phyloP scores from a whole-genome alignment of 2,888 invertebrate genomes.

The Epinotia ramella region DNA sequence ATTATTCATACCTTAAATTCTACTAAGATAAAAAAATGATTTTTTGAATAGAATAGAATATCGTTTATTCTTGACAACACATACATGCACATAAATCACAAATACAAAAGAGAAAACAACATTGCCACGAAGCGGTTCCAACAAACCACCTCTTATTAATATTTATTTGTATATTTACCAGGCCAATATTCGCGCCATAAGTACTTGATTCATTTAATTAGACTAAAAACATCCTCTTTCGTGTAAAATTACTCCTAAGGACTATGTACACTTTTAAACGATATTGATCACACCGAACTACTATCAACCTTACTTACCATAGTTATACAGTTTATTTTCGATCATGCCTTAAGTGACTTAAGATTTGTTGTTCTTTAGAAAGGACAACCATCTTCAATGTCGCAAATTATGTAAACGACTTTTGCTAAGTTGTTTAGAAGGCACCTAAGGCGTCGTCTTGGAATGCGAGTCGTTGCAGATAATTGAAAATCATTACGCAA shows the following conservation, averaged over 20 bases:
- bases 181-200: constrained; percentile 34
- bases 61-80: too few relatives aligned
- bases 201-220: constrained; percentile 45
- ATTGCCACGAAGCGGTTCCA: too few relatives aligned
- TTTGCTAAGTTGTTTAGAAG: constrained; percentile 47
- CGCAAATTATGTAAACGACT: constrained; percentile 50
- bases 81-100: too few relatives aligned
- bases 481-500: constrained; percentile 38
- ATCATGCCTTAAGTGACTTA: neutral
- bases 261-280: constrained; percentile 26
- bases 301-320: neutral
- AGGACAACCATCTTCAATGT: constrained; percentile 42
- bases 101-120: too few relatives aligned
- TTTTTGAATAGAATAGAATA: too few relatives aligned
- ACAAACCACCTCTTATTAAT: constrained; percentile 16
- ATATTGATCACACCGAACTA: neutral
- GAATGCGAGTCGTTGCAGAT: constrained; percentile 37
- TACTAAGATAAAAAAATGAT: too few relatives aligned
- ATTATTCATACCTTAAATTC: too few relatives aligned
- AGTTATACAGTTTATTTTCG: neutral
- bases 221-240: constrained; percentile 39
- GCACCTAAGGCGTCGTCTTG: constrained; percentile 14
- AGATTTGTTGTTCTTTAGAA: constrained; percentile 17
- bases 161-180: constrained; percentile 29
- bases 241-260: constrained; percentile 37